Evolutionary conservation across 2,113 vertebrate species (phyloP), one percentile per base, ranked within the genome.

Genomic region (Halichoerus grypus): DNA sequence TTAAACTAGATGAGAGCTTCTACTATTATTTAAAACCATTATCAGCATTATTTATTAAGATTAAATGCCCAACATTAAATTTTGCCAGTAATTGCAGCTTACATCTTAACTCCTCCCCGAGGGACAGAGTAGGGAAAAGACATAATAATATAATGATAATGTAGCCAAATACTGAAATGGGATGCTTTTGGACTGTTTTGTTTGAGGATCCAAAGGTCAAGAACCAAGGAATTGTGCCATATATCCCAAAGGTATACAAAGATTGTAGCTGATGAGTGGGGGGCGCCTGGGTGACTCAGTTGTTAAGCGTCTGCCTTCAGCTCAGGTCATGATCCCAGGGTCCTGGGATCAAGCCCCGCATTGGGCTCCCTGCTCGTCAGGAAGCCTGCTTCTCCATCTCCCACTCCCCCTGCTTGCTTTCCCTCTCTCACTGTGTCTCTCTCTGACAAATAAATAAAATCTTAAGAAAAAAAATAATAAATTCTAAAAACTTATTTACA

Each of bases 121-220:
- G 28, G 26, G n/a, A 79, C 69, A 92, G 33, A 89, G 21, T 71
- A 4, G 39, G 7, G 6, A 26, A 36, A 84, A 87, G 13, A 19
- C 5, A 55, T 55, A 67, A 51, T 61, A 46, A 18, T 36, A 86
- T 67, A 59, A 71, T 42, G 63, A 69, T 53, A 69, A 91, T 22
- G 28, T 26, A 88, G 3, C 26, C 31, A 97, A 46, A 46, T 83
- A 84, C 61, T 55, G 59, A 88, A 94, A 91, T 46, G 24, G 11
- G 13, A 77, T 88, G n/a, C 53, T 92, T 82, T 92, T 59, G 79
- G 81, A 93, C 51, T 59, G 31, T 80, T 97, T 95, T 59, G 8
- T 74, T 84, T 81, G 39, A 33, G 36, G 31, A 57, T 2, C 3
- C 36, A 82, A 95, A 93, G 49, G 63, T 39, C 8, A 59, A 53